Evolutionary conservation across 1,140 invertebrate species (phyloP).

Genomic region (Anagrus nilaparvatae): DNA sequence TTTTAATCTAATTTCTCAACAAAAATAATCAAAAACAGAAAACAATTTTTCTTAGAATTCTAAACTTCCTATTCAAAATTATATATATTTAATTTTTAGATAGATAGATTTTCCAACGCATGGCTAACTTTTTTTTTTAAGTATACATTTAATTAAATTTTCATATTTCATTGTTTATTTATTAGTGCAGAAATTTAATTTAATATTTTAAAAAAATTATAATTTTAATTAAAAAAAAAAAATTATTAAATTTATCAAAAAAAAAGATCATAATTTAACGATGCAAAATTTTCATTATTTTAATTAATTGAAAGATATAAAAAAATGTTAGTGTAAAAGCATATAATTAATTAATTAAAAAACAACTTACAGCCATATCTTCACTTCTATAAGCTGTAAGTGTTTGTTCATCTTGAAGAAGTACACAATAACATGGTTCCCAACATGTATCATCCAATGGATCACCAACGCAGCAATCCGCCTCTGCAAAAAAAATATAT

Average conservation of each 20-base stretch:
- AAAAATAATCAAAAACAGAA: no score
- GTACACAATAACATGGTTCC: slow-evolving; percentile 80
- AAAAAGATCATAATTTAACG: slow-evolving; percentile 1
- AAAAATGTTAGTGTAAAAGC: neutral
- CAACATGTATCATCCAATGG: slow-evolving; percentile 47
- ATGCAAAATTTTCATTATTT: neutral
- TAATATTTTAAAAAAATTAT: no score
- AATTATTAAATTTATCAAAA: neutral
- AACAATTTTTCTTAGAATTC: no score
- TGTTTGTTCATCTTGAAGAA: slow-evolving; percentile 74
- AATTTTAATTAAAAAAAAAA: no score
- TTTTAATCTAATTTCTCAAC: no score
- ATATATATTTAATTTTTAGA: no score
- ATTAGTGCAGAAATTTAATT: no score
- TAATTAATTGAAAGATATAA: neutral
- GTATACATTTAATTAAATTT: no score
- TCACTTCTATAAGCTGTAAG: slow-evolving; percentile 78
- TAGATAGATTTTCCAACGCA: no score
- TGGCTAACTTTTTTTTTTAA: no score
- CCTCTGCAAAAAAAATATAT: slow-evolving; percentile 34
- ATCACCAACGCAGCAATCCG: slow-evolving; percentile 38
- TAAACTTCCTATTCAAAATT: no score
- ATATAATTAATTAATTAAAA: neutral
- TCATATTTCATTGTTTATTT: no score
- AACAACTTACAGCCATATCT: slow-evolving; percentile 71